phyloP scores from a whole-genome alignment of 2,888 invertebrate species.

The Branchellion lobata region DNA sequence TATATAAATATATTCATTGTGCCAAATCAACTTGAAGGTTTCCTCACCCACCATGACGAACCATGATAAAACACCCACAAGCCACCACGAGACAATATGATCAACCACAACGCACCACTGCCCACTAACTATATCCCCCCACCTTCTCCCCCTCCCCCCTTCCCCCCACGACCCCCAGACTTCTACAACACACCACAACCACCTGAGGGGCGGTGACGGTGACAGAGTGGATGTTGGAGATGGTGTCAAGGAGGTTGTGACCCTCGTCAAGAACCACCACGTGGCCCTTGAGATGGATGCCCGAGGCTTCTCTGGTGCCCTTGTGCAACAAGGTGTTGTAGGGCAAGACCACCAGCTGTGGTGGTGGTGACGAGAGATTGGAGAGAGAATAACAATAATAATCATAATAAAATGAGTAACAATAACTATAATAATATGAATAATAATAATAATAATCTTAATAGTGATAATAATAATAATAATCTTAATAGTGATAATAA shows the following conservation, averaged over 20 bases:
- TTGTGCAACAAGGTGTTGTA: conserved; percentile 77
- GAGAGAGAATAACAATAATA: neutral
- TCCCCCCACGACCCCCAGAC: neutral
- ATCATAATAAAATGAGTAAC: too few species aligned
- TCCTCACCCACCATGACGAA: too few species aligned
- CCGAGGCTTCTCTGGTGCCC: conserved; percentile 73
- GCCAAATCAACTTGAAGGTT: too few species aligned
- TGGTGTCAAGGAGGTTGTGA: conserved; percentile 87
- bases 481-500: too few species aligned
- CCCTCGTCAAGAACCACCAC: conserved; percentile 89
- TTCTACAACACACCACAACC: neutral
- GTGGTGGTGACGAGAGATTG: neutral
- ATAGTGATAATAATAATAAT: too few species aligned
- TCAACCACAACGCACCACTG: too few species aligned
- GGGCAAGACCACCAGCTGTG: conserved; percentile 68
- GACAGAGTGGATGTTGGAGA: conserved; percentile 80
- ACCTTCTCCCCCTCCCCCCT: neutral
- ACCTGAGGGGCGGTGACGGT: conserved; percentile 71
- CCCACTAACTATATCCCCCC: neutral
- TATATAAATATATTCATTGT: too few species aligned
- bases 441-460: too few species aligned
- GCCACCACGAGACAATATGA: too few species aligned
- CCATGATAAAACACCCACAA: too few species aligned
- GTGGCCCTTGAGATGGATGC: conserved; percentile 71
- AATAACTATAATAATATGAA: too few species aligned